These are phyloP conservation scores for Nesoenas mayeri DNA, from an alignment of 2,113 vertebrate genomes.

Conservation along the genomic window DNA sequence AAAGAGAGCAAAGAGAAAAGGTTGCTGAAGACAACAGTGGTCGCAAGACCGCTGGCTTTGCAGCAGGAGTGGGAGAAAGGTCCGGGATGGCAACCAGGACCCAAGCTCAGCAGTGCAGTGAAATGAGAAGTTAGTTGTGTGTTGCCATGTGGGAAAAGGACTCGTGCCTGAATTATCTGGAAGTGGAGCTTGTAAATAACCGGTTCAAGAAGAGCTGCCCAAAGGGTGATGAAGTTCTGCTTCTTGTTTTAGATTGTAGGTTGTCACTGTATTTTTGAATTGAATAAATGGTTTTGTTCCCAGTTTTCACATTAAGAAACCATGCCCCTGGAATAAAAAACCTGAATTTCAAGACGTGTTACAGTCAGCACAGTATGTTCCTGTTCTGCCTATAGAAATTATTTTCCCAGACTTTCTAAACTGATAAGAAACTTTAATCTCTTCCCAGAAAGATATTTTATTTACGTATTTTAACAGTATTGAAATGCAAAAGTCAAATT, in stretches of 20 bases:
- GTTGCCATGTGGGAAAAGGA: not conserved
- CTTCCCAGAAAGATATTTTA: slow-evolving; percentile 18
- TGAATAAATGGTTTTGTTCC: not conserved
- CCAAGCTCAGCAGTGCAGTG: not conserved
- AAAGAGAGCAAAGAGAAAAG: not conserved
- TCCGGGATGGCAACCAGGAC: not conserved
- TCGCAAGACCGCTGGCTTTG: not conserved
- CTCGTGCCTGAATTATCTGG: not conserved
- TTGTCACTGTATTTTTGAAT: not conserved
- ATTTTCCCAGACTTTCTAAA: slow-evolving; percentile 54
- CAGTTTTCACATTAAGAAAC: not conserved
- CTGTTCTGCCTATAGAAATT: not conserved
- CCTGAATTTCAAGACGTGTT: slow-evolving; percentile 37
- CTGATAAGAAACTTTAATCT: not conserved
- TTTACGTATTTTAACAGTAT: slow-evolving; percentile 49
- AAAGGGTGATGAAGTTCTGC: not conserved
- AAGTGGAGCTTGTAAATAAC: not conserved
- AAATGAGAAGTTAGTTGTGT: not conserved
- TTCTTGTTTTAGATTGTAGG: not conserved
- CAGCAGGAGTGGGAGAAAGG: not conserved
- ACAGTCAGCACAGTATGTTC: slow-evolving; percentile 31
- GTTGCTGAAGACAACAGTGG: not conserved
- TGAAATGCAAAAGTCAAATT: not conserved
- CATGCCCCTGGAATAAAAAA: slow-evolving; percentile 8
- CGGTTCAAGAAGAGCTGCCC: not conserved